Evolutionary conservation across 35 echinoderm and acorn worm species (phyloP), one percentile per base, ranked within the genome.

Genomic region (Amphiura filiformis): DNA sequence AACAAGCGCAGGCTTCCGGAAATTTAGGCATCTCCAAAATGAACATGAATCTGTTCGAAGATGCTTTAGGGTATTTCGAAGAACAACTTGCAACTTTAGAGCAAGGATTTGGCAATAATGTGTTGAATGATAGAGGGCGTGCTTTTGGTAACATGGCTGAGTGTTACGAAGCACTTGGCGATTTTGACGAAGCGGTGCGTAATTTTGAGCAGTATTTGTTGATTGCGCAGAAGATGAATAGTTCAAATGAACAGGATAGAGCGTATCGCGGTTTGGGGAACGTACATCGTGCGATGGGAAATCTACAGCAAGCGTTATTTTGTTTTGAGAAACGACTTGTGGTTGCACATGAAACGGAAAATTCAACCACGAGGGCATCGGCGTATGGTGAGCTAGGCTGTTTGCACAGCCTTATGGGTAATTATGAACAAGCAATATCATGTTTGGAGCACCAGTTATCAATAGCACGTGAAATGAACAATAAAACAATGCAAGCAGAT

Each of bases 381-480:
- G 96, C 96, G 20, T 99, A 99, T 65, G 96, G 96, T 30, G 96
- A 99, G 75, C 93, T 99, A 57, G 96, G 96, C 31, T 94, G 89
- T 56, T 84, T 99, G 23, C 96, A 99, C 49, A 99, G 96, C 35
- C 86, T 95, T 44, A 94, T 99, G 93, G 96, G 96, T 1, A 99
- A 99, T 80, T 99, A 95, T 94, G 96, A 99, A 39, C 96, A 99
- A 82, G 93, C 96, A 31, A 91, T 99, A 78, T 99, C 96, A 1
- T 99, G 96, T 78, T 76, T 99, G 26, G 93, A 99, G 82, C 88
- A 99, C 34, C 96, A 99, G 39, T 80, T 99, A 39, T 80, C 85
- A 37, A 77, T 99, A 31, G 90, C 96, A 33, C 87, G 78, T 64
- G 96, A 99, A 36, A 90, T 86, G 80, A 89, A 90, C 36, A 90